Evolutionary conservation across 2,888 invertebrate species (phyloP).

Genomic region (Autographa gamma): DNA sequence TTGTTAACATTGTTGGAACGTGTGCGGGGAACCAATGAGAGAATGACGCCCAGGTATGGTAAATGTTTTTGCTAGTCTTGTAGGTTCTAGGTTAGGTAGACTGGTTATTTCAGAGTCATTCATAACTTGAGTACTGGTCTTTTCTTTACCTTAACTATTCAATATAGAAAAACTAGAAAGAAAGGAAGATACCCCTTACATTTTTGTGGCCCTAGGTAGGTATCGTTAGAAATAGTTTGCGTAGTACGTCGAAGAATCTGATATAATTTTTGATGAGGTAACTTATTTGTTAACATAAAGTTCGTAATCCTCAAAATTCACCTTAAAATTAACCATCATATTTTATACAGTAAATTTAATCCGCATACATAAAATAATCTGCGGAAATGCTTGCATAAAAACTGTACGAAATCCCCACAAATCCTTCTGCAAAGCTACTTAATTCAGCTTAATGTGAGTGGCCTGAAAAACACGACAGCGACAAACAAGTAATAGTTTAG

Average conservation of each 20-base stretch:
- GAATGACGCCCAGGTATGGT: neutral
- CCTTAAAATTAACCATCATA: neutral
- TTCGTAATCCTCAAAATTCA: neutral
- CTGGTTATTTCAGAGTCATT: neutral
- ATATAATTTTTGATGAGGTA: neutral
- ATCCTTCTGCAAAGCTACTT: constrained; percentile 9
- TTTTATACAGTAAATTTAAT: neutral
- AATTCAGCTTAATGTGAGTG: constrained; percentile 14
- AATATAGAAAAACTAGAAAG: no score
- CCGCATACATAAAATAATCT: neutral
- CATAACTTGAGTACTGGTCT: no score
- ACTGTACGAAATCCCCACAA: neutral
- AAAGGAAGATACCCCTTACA: no score
- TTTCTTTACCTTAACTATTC: no score
- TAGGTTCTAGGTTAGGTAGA: neutral
- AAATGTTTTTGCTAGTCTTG: neutral
- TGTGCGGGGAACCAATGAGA: constrained; percentile 44
- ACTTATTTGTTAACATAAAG: neutral
- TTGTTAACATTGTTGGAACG: constrained; percentile 43
- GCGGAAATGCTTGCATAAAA: neutral
- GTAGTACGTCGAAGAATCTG: neutral
- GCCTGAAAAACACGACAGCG: constrained; percentile 41
- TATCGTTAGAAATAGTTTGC: no score
- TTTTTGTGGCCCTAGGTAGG: no score
- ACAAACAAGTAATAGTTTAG: constrained; percentile 25